Conservation (phyloP, 1,140 invertebrate genomes). For the Oryzaephilus surinamensis region DNA sequence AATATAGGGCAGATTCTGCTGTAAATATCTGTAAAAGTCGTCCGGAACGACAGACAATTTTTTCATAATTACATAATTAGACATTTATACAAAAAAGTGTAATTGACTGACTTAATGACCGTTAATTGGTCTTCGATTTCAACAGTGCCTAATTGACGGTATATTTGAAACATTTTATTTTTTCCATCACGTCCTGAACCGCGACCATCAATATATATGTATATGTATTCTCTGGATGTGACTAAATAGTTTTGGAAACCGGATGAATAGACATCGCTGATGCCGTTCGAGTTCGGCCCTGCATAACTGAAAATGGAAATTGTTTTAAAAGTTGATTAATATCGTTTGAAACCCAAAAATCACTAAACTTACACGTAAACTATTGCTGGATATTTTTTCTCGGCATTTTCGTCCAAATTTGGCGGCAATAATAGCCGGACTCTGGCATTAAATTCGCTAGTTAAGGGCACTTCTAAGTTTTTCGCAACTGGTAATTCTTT, state of each 20-base stretch:
- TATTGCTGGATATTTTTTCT: conserved; percentile 68
- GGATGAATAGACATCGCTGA: conserved; percentile 62
- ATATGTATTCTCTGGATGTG: conserved; percentile 72
- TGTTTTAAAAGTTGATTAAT: neutral
- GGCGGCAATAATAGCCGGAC: conserved; percentile 63
- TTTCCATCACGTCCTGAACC: conserved; percentile 78
- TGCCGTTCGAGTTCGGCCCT: conserved; percentile 72
- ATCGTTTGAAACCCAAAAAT: neutral
- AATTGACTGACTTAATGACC: conserved; percentile 54
- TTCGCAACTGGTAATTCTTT: conserved; percentile 52
- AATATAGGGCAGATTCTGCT: conserved; percentile 52
- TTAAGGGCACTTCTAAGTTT: conserved; percentile 53
- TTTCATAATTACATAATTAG: conserved; percentile 16
- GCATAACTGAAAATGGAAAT: conserved; percentile 56
- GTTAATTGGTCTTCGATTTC: conserved; percentile 82
- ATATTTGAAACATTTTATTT: conserved; percentile 68
- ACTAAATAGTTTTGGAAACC: conserved; percentile 73
- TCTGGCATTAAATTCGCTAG: conserved; percentile 53
- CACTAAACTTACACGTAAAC: conserved; percentile 65
- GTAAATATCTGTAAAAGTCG: conserved; percentile 45
- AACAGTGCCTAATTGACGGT: conserved; percentile 73
- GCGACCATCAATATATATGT: conserved; percentile 78
- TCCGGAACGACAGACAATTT: too few relatives aligned
- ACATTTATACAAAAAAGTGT: conserved; percentile 36
- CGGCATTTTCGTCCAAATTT: conserved; percentile 49